Conservation (phyloP, 2,888 invertebrate genomes). For the Apotomis capreana region DNA sequence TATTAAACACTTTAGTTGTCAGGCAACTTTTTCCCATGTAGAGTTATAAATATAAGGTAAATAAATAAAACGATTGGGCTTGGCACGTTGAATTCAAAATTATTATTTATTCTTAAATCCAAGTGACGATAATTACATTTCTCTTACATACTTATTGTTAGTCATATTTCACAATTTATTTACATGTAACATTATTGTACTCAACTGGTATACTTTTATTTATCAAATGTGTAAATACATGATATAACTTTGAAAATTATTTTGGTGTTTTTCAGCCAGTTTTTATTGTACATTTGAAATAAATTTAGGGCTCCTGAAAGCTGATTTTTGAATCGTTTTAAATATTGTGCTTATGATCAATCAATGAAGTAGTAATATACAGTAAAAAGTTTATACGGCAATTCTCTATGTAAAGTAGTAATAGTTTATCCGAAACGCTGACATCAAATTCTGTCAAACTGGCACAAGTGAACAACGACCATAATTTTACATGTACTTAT, state of each 20-base stretch:
- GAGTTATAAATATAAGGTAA: too few species aligned
- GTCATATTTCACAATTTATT: slow-evolving; percentile 74
- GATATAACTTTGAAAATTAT: slow-evolving; percentile 47
- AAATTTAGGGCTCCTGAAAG: neutral
- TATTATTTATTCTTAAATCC: slow-evolving; percentile 73
- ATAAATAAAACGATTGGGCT: slow-evolving; percentile 68
- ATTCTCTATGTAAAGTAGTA: too few species aligned
- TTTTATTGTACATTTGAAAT: neutral
- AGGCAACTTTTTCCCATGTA: too few species aligned
- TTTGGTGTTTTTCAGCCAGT: slow-evolving; percentile 38
- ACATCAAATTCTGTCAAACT: too few species aligned
- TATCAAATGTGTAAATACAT: slow-evolving; percentile 59
- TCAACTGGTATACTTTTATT: slow-evolving; percentile 75
- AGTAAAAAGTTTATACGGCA: too few species aligned
- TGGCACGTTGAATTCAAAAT: slow-evolving; percentile 83
- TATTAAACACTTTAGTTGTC: too few species aligned
- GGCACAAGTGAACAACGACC: too few species aligned
- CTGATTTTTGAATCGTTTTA: neutral
- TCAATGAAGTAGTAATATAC: too few species aligned
- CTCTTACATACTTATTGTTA: slow-evolving; percentile 59
- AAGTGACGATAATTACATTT: slow-evolving; percentile 73
- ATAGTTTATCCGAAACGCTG: too few species aligned
- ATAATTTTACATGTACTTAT: too few species aligned
- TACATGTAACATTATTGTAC: slow-evolving; percentile 80
- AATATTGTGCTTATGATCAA: too few species aligned